These are phyloP conservation scores for Neostethus bicornis DNA, from an alignment of 2,797 vertebrate genomes.

Conservation along the genomic window DNA sequence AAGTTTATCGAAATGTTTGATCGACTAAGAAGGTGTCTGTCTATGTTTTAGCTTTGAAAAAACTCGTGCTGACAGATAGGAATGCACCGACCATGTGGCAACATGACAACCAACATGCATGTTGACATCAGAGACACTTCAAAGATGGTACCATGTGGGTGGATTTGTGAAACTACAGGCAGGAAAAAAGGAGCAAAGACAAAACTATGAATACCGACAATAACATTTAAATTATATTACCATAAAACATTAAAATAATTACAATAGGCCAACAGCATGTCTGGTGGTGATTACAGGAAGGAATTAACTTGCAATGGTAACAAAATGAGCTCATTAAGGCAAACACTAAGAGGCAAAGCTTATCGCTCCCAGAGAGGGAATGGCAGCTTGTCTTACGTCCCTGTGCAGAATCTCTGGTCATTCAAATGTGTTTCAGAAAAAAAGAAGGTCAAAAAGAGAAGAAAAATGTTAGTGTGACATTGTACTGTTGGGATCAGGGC, in stretches of 20 bases:
- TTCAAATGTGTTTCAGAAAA: slow-evolving; percentile 42
- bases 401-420: slow-evolving; percentile 61
- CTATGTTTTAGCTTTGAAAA: slow-evolving; percentile 27
- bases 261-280: slow-evolving; percentile 60
- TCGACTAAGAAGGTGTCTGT: background rate
- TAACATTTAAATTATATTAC: background rate
- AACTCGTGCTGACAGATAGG: slow-evolving; percentile 28
- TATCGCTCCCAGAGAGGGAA: slow-evolving; percentile 52
- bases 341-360: slow-evolving; percentile 46
- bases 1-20: background rate
- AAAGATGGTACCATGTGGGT: slow-evolving; percentile 68
- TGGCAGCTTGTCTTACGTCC: slow-evolving; percentile 51
- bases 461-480: slow-evolving; percentile 24
- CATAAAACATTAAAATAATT: slow-evolving; percentile 36
- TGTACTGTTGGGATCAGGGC: slow-evolving; percentile 38
- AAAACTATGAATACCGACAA: background rate
- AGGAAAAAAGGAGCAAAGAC: slow-evolving; percentile 19
- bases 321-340: slow-evolving; percentile 63
- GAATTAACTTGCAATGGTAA: slow-evolving; percentile 61
- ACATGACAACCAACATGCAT: slow-evolving; percentile 59
- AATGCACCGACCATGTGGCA: slow-evolving; percentile 48
- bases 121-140: slow-evolving; percentile 59
- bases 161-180: slow-evolving; percentile 48
- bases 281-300: slow-evolving; percentile 66
- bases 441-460: background rate